Evolutionary conservation across 2,113 vertebrate genomes (phyloP).

Genomic region (Ondatra zibethicus): DNA sequence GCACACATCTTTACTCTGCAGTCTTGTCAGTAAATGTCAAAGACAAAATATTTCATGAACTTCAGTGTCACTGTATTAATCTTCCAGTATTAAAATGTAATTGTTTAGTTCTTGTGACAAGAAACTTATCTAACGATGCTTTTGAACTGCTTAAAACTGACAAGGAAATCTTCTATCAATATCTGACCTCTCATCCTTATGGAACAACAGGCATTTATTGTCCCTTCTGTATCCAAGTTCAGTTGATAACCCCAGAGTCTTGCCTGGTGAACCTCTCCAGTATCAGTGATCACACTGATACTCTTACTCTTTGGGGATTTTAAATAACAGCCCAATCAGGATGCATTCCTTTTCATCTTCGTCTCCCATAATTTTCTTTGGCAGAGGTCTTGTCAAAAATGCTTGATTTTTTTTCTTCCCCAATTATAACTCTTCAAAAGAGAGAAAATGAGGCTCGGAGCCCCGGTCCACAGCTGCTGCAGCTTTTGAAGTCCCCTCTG

Average conservation of each 20-base stretch:
- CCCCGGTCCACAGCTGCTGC: constrained; percentile 83
- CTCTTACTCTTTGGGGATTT: constrained; percentile 90
- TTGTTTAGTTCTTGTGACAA: not conserved
- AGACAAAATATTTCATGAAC: not conserved
- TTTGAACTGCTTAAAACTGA: not conserved
- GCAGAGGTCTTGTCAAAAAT: constrained; percentile 89
- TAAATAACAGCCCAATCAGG: constrained; percentile 89
- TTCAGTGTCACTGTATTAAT: not conserved
- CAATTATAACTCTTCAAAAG: constrained; percentile 99
- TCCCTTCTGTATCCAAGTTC: not conserved
- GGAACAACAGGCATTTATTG: not conserved
- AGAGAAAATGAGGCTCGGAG: constrained; percentile 93
- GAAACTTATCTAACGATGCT: not conserved
- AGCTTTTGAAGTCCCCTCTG: constrained; percentile 94
- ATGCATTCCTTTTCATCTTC: constrained; percentile 94
- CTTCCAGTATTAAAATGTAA: not conserved
- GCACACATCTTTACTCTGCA: not conserved
- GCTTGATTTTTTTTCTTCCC: constrained; percentile 89
- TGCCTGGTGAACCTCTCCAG: constrained; percentile 86
- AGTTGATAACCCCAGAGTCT: constrained; percentile 87
- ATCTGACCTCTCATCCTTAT: not conserved
- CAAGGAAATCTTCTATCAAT: not conserved
- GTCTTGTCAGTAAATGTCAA: not conserved
- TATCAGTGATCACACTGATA: constrained; percentile 91
- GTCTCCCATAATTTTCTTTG: constrained; percentile 89